phyloP scores from a whole-genome alignment of 2,797 vertebrate species.

The Gambelia wislizenii region DNA sequence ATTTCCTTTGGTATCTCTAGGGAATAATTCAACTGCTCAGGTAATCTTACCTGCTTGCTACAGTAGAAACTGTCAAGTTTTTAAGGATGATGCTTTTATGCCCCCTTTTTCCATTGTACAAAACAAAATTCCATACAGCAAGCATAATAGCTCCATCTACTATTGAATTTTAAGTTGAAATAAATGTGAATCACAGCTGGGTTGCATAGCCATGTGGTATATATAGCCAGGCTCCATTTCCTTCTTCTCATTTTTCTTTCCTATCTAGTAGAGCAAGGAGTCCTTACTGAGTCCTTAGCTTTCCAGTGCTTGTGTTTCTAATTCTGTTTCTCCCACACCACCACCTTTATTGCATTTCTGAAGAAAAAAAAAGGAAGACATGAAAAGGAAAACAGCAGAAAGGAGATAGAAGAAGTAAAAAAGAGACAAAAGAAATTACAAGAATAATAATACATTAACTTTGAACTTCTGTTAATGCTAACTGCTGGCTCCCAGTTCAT shows the following conservation, averaged over 20 bases:
- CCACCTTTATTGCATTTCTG: slow-evolving; percentile 58
- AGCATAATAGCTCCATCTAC: slow-evolving; percentile 61
- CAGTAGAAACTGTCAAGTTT: slow-evolving; percentile 52
- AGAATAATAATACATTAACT: neutral
- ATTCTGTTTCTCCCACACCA: slow-evolving; percentile 67
- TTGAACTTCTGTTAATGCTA: slow-evolving; percentile 29
- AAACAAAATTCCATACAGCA: slow-evolving; percentile 81
- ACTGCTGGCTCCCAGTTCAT: slow-evolving; percentile 28
- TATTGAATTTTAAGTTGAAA: slow-evolving; percentile 59
- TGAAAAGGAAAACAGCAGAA: slow-evolving; percentile 69
- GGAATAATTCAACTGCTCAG: slow-evolving; percentile 42
- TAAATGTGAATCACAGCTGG: slow-evolving; percentile 68
- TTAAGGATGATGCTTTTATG: slow-evolving; percentile 53
- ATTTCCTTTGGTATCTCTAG: slow-evolving; percentile 36
- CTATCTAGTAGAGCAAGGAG: slow-evolving; percentile 34
- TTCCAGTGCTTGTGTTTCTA: slow-evolving; percentile 68
- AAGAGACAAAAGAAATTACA: slow-evolving; percentile 39
- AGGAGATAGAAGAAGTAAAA: slow-evolving; percentile 59
- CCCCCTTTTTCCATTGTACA: slow-evolving; percentile 67
- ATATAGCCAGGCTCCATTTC: slow-evolving; percentile 53
- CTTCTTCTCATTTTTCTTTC: slow-evolving; percentile 52
- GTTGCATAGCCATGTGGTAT: slow-evolving; percentile 67
- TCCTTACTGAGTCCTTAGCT: slow-evolving; percentile 50
- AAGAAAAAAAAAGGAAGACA: slow-evolving; percentile 71
- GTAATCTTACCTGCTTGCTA: slow-evolving; percentile 37